Evolutionary conservation across 2,888 invertebrate species (phyloP).

Genomic region (Choreutis nemorana): DNA sequence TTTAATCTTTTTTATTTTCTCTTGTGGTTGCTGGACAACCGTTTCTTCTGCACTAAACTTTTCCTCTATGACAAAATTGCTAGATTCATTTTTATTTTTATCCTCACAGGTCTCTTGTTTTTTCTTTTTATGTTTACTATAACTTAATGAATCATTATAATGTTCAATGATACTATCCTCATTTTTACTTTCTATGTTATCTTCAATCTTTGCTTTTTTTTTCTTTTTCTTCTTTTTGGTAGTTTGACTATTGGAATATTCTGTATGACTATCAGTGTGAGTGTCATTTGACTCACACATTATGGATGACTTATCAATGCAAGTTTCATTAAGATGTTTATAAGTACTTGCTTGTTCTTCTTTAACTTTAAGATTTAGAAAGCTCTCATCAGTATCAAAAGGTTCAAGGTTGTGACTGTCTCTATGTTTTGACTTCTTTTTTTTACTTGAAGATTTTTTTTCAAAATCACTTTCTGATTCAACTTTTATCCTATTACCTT

Average conservation of each 20-base stretch:
- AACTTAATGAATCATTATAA: slow-evolving; percentile 9
- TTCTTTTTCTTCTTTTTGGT: slow-evolving; percentile 14
- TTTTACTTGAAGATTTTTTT: slow-evolving; percentile 13
- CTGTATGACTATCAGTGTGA: slow-evolving; percentile 9
- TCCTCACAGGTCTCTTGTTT: slow-evolving; percentile 9
- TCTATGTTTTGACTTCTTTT: slow-evolving; percentile 13
- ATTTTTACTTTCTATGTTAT: slow-evolving; percentile 5
- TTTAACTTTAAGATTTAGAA: slow-evolving; percentile 27
- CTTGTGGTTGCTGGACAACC: slow-evolving; percentile 9
- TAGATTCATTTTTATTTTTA: slow-evolving; percentile 3
- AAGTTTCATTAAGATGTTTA: slow-evolving; percentile 13
- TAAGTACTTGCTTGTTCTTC: slow-evolving; percentile 17
- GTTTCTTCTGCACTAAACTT: slow-evolving; percentile 17
- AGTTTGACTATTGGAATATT: slow-evolving; percentile 9
- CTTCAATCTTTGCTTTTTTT: slow-evolving; percentile 11
- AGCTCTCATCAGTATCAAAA: slow-evolving; percentile 19
- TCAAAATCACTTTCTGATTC: slow-evolving; percentile 32
- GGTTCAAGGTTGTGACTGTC: slow-evolving; percentile 5
- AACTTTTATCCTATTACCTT: slow-evolving; percentile 13
- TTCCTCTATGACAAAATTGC: slow-evolving; percentile 8
- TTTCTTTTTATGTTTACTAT: slow-evolving; percentile 19
- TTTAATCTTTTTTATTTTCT: slow-evolving; percentile 1
- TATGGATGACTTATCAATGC: too few species aligned
- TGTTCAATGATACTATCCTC: slow-evolving; percentile 8
- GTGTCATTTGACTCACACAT: too few species aligned